These are phyloP conservation scores for Erythrocercus mccallii DNA, from an alignment of 2,113 vertebrate genomes.

Conservation along the genomic window DNA sequence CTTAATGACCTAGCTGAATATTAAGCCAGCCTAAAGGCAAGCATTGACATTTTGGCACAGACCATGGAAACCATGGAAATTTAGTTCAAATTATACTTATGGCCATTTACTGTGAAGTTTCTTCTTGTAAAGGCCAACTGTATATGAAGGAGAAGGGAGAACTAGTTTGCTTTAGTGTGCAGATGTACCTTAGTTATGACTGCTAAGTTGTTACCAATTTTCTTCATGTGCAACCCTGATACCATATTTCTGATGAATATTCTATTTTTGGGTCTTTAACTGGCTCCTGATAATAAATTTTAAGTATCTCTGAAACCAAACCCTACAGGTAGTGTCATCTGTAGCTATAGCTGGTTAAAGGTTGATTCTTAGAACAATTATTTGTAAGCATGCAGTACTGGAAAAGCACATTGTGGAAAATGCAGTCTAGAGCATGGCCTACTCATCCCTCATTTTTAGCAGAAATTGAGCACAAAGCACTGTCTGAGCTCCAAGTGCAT, in stretches of 20 bases:
- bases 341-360: background rate
- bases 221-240: background rate
- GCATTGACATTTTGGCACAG: constrained; percentile 53
- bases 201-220: background rate
- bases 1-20: constrained; percentile 42
- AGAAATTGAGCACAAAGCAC: background rate
- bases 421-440: background rate
- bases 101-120: background rate
- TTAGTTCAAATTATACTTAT: background rate
- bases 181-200: background rate
- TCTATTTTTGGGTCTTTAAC: background rate
- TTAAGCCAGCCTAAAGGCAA: constrained; percentile 50
- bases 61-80: background rate
- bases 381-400: background rate
- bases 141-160: background rate
- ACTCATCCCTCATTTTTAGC: background rate
- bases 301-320: background rate
- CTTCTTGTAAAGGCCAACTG: background rate
- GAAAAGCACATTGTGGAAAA: background rate
- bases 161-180: background rate
- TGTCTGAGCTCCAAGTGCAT: background rate
- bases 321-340: background rate
- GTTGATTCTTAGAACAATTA: background rate
- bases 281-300: background rate
- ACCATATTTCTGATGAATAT: background rate